phyloP scores from a whole-genome alignment of 2,797 vertebrate genomes.

The Pelochelys cantorii region DNA sequence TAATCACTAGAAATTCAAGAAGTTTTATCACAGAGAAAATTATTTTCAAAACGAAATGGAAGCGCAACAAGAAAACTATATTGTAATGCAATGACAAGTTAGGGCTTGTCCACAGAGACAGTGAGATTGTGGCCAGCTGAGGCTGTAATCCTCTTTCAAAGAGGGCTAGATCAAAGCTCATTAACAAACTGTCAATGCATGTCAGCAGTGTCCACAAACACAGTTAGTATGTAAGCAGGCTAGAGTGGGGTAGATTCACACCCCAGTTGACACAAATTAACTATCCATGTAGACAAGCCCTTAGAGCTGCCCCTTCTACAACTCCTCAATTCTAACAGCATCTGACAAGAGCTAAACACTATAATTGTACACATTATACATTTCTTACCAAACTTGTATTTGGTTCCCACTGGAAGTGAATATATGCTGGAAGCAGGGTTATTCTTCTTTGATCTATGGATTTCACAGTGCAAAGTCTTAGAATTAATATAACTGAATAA shows the following conservation, averaged over 20 bases:
- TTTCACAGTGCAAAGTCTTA: neutral
- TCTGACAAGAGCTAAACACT: neutral
- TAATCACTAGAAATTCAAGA: neutral
- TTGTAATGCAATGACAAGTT: neutral
- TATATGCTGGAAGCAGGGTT: neutral
- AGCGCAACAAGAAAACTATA: neutral
- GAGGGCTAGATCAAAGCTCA: neutral
- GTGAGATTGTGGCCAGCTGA: neutral
- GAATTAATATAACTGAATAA: neutral
- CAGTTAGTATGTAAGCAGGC: neutral
- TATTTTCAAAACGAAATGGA: neutral
- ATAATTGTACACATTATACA: neutral
- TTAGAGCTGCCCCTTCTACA: neutral
- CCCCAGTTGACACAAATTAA: neutral
- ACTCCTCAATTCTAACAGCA: neutral
- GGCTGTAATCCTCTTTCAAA: neutral
- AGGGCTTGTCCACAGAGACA: neutral
- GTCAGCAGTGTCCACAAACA: neutral
- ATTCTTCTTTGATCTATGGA: neutral
- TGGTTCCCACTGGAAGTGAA: neutral
- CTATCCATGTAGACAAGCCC: neutral
- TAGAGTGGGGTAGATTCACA: neutral
- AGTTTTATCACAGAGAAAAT: neutral
- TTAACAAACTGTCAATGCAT: neutral
- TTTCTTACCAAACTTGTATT: constrained; percentile 6